A percentile compares a stretch with the other conserved stretches of the same genome.
phyloP scores from a whole-genome alignment of 2,797 vertebrate species.

The Acipenser ruthenus region DNA sequence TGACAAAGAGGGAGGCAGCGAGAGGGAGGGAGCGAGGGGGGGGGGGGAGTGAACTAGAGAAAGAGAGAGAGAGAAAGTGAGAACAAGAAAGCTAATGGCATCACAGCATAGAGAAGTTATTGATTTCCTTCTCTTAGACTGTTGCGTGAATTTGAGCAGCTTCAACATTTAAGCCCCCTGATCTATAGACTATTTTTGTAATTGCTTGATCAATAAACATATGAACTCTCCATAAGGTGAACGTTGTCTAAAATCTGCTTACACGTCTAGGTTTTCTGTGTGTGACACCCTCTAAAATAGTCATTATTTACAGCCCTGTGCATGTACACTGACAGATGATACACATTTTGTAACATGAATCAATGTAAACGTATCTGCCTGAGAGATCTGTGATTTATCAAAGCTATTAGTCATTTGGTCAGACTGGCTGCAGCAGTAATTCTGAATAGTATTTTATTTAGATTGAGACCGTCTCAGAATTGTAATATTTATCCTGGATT shows the following conservation, averaged over 20 bases:
- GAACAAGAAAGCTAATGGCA: slow-evolving; percentile 1
- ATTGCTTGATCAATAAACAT: slow-evolving; percentile 1
- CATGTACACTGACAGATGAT: background rate
- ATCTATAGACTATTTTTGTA: background rate
- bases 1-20: too few relatives aligned
- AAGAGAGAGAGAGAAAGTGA: slow-evolving; percentile 19
- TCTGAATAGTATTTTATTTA: background rate
- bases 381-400: background rate
- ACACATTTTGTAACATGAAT: background rate
- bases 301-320: slow-evolving; percentile 1
- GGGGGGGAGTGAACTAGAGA: background rate
- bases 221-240: background rate
- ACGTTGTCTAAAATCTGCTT: background rate
- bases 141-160: background rate
- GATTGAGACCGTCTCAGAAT: too few relatives aligned
- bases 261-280: background rate
- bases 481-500: too few relatives aligned
- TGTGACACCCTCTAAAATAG: background rate
- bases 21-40: slow-evolving; percentile 12
- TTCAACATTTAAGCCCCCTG: background rate
- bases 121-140: background rate
- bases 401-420: background rate
- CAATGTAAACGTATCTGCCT: background rate
- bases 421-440: background rate
- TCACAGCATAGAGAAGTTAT: slow-evolving; percentile 1